Percentiles rank a stretch among this genome's conserved stretches.
Evolutionary conservation across 2,888 invertebrate genomes (phyloP).

Genomic region (Orchesellides sinensis): DNA sequence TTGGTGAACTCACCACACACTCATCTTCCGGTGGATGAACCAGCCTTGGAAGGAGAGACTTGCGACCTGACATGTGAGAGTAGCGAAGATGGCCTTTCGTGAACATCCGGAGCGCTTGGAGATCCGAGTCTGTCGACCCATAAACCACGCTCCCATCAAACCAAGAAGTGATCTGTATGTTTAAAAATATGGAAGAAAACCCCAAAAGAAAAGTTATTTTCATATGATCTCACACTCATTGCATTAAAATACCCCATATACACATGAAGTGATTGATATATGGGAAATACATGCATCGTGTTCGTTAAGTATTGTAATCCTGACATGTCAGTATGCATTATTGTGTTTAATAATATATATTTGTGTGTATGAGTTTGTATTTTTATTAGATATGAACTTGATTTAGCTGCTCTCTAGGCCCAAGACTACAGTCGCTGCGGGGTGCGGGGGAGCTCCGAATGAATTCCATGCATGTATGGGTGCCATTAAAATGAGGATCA

Average conservation of each 20-base stretch:
- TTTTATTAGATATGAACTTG: slow-evolving; percentile 78
- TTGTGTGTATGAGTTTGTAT: not conserved
- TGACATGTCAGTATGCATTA: no score
- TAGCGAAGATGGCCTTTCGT: slow-evolving; percentile 83
- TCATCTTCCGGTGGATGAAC: slow-evolving; percentile 76
- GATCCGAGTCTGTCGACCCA: slow-evolving; percentile 85
- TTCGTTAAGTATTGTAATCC: no score
- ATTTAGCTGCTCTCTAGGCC: slow-evolving; percentile 90
- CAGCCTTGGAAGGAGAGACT: slow-evolving; percentile 80
- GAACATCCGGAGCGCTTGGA: slow-evolving; percentile 86
- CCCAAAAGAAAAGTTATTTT: not conserved
- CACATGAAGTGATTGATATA: no score
- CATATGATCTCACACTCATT: no score
- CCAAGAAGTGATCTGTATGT: slow-evolving; percentile 82
- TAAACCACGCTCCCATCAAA: slow-evolving; percentile 90
- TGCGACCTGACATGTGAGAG: slow-evolving; percentile 82
- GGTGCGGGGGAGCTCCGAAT: slow-evolving; percentile 89
- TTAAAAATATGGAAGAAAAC: not conserved
- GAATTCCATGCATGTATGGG: slow-evolving; percentile 85
- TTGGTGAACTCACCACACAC: slow-evolving; percentile 73
- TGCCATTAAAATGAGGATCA: slow-evolving; percentile 72
- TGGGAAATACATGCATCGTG: no score
- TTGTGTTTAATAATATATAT: no score
- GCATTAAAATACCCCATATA: no score
- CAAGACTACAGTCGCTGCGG: slow-evolving; percentile 85